These are phyloP conservation scores for Anhinga anhinga DNA, from an alignment of 2,113 vertebrate species.

Conservation along the genomic window DNA sequence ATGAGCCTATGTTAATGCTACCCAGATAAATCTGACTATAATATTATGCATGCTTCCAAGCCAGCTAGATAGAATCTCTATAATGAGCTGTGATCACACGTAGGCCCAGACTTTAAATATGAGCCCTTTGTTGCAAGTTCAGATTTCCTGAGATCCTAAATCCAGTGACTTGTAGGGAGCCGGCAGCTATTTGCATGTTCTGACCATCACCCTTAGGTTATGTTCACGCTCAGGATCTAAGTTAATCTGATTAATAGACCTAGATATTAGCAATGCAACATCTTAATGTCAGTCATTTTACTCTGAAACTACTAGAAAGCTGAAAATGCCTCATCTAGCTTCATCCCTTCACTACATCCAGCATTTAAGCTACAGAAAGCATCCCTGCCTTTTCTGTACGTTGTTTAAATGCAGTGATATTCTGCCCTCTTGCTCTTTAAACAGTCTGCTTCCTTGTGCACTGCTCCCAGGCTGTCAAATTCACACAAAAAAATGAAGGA, in stretches of 20 bases:
- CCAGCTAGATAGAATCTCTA: neutral
- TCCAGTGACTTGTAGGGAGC: neutral
- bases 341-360: neutral
- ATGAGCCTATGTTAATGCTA: neutral
- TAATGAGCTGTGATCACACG: neutral
- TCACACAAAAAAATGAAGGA: neutral
- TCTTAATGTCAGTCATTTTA: neutral
- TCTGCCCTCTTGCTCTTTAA: neutral
- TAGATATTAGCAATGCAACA: neutral
- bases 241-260: neutral
- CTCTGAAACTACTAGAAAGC: neutral
- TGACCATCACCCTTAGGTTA: neutral
- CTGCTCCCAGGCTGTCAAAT: neutral
- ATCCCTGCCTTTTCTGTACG: neutral
- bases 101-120: neutral
- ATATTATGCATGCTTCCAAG: neutral
- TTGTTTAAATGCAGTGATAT: neutral
- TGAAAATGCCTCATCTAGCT: neutral
- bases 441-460: neutral
- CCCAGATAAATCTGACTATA: neutral
- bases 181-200: neutral
- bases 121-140: neutral
- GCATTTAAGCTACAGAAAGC: neutral
- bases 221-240: neutral
- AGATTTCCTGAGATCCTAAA: neutral